Evolutionary conservation across 2,797 vertebrate species (phyloP).

Genomic region (Anguilla marmorata): DNA sequence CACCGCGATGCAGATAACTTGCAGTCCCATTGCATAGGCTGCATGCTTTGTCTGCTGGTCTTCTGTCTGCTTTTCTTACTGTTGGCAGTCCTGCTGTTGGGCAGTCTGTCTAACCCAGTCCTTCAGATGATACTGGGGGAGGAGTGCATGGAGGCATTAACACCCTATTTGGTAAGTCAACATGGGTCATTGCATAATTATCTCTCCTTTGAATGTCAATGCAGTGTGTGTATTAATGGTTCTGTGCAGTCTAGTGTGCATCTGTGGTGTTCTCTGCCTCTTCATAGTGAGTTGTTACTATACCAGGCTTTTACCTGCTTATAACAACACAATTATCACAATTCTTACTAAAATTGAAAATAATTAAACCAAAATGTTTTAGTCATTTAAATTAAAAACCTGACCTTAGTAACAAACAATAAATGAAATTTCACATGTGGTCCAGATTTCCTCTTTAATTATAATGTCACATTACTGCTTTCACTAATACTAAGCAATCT

Average conservation of each 20-base stretch:
- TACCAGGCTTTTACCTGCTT: too few species aligned
- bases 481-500: too few species aligned
- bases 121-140: conserved; percentile 67
- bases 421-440: too few species aligned
- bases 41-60: conserved; percentile 71
- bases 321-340: too few species aligned
- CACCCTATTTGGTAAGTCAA: conserved; percentile 71
- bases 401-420: too few species aligned
- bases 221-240: background rate
- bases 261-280: background rate
- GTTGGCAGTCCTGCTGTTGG: conserved; percentile 68
- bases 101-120: conserved; percentile 65
- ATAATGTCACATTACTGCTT: too few species aligned
- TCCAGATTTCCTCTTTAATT: too few species aligned
- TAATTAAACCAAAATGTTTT: too few species aligned
- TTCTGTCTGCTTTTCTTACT: conserved; percentile 74
- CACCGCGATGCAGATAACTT: conserved; percentile 64
- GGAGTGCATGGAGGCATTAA: conserved; percentile 64
- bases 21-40: conserved; percentile 71
- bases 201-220: background rate
- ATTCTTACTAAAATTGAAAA: too few species aligned
- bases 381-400: too few species aligned
- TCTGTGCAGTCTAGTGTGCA: background rate
- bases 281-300: too few species aligned
- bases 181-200: background rate